Evolutionary conservation across 2,113 vertebrate species (phyloP), one percentile per base, ranked within the genome.

Genomic region (Sitta europaea): DNA sequence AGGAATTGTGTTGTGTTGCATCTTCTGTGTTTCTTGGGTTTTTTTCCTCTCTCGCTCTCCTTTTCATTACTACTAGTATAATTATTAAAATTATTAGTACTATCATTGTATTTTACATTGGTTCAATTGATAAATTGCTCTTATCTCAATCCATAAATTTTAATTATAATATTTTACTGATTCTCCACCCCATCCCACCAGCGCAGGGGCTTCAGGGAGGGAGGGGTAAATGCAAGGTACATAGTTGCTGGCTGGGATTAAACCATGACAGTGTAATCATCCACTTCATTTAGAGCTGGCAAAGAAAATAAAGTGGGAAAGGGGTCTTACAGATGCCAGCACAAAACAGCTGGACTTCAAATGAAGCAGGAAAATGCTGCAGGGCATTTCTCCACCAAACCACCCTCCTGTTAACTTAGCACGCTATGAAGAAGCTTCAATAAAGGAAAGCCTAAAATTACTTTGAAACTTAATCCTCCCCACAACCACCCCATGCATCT

Each of bases 401-500:
- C 45, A 42, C 45, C 54, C 25, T 42, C 35, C 28, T 54, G 50
- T 47, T 58, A 59, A 38, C 24, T 11, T 6, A 50, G 38, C 31
- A 14, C 9, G 58, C 5, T 11, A 14, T 5, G 62, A 87, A 59
- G n/a, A 42, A 66, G 19, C 24, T 57, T 88, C 13, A 73, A 29
- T 38, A 82, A 67, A 87, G 22, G 55, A 45, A 92, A 80, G 57
- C 40, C 35, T 72, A 85, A 80, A 80, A 86, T 29, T 28, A 63
- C 28, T 87, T 31, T 53, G 62, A 80, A 88, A 92, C 7, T 21
- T 76, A 65, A 91, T 50, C 62, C 19, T 35, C 5, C 27, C 13
- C 1, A 0, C 5, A 9, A 11, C 2, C 14, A 5, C 7, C 43
- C 18, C 31, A 47, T 25, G 24, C 14, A 20, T 33, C 48, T 11